Percentiles rank a stretch among this genome's conserved stretches.
Evolutionary conservation across 2,888 invertebrate species (phyloP).

Genomic region (Panzeria rudis): DNA sequence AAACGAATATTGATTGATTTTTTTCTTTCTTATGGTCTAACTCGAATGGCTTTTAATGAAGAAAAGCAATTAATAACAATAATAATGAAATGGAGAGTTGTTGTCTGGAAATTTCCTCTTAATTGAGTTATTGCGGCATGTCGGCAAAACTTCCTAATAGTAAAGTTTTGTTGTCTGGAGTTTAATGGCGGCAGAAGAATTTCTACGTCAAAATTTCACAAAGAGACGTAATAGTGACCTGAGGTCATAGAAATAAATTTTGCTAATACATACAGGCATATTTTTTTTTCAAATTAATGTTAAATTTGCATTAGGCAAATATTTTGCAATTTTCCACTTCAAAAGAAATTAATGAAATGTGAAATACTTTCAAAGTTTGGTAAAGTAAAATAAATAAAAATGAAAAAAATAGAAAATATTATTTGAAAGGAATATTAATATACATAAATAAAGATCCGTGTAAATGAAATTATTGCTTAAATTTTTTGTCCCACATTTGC

Average conservation of each 20-base stretch:
- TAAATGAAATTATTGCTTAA: no score
- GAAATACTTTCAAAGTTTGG: not conserved
- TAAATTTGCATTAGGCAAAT: not conserved
- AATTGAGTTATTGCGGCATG: slow-evolving; percentile 52
- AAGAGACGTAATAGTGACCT: not conserved
- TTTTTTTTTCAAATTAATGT: not conserved
- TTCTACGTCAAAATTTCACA: not conserved
- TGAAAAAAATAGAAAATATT: no score
- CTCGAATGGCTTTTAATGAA: slow-evolving; percentile 29
- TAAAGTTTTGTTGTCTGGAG: not conserved
- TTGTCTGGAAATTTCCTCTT: slow-evolving; percentile 11
- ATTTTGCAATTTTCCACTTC: not conserved
- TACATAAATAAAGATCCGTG: no score
- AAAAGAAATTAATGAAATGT: slow-evolving; percentile 7
- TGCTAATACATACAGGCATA: not conserved
- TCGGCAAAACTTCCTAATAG: not conserved
- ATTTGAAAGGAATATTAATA: no score
- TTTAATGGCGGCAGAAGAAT: not conserved
- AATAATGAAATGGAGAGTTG: slow-evolving; percentile 46
- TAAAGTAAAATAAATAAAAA: not conserved
- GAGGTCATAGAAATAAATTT: slow-evolving; percentile 20
- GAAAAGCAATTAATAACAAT: slow-evolving; percentile 63
- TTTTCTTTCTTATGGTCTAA: not conserved
- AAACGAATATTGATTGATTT: slow-evolving; percentile 59
- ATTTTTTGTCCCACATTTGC: no score